Evolutionary conservation across 35 echinoderm and acorn worm genomes (phyloP).

Genomic region (Apostichopus japonicus): DNA sequence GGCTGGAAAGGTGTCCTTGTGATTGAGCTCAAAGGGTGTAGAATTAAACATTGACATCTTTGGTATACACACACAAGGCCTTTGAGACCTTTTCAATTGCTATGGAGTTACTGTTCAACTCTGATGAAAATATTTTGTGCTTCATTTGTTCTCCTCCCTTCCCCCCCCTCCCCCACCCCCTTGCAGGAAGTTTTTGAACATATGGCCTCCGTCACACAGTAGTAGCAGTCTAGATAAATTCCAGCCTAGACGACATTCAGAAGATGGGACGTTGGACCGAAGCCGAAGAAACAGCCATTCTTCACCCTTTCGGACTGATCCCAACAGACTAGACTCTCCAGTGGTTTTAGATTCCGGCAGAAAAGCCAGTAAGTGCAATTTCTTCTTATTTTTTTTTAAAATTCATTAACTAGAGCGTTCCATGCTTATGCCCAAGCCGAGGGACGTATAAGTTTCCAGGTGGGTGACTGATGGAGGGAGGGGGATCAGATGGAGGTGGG

Average conservation of each 20-base stretch:
- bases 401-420: no score
- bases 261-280: constrained; percentile 43
- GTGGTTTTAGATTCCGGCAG: neutral
- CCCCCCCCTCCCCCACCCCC: neutral
- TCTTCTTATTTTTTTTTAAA: neutral
- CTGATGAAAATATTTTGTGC: neutral
- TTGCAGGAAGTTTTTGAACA: constrained; percentile 44
- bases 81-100: no score
- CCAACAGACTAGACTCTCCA: constrained; percentile 11
- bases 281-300: constrained; percentile 41
- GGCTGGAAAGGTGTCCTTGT: no score
- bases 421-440: no score
- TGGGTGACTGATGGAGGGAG: no score
- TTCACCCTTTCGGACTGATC: constrained; percentile 33
- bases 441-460: no score
- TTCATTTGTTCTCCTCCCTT: neutral
- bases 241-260: constrained; percentile 43
- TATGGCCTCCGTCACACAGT: constrained; percentile 26
- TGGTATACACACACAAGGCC: no score
- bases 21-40: no score
- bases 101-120: neutral
- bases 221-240: constrained; percentile 43
- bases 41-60: no score
- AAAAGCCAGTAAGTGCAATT: constrained; percentile 21
- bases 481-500: no score